phyloP scores from a whole-genome alignment of 2,888 invertebrate genomes.

The Caenorhabditis afra region DNA sequence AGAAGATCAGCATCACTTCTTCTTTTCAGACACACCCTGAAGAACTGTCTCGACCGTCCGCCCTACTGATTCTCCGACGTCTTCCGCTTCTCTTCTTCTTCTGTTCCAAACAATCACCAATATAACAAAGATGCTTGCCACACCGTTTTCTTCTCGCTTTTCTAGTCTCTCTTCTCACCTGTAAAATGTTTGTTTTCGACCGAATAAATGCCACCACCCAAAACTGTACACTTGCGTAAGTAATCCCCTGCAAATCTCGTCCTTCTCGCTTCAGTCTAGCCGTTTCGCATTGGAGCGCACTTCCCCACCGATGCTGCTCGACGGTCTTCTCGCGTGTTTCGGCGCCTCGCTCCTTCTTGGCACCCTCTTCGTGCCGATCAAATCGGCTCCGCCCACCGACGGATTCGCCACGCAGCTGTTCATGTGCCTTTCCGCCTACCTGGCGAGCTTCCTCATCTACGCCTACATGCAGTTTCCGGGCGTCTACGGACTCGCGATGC shows the following conservation, averaged over 20 bases:
- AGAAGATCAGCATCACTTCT: constrained; percentile 20
- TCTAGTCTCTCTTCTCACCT: not conserved
- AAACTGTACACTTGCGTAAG: constrained; percentile 18
- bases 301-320: constrained; percentile 16
- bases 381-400: constrained; percentile 32
- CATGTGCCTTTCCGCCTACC: constrained; percentile 29
- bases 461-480: constrained; percentile 33
- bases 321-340: constrained; percentile 29
- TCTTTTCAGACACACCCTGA: constrained; percentile 74
- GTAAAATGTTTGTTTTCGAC: not conserved
- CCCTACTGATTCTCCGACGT: constrained; percentile 64
- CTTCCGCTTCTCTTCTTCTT: too few relatives aligned
- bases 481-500: constrained; percentile 24
- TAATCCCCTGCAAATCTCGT: constrained; percentile 16
- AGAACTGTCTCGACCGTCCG: constrained; percentile 76
- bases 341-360: constrained; percentile 34
- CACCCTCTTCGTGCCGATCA: constrained; percentile 43
- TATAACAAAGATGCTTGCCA: too few relatives aligned
- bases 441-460: constrained; percentile 18
- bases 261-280: not conserved
- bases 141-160: constrained; percentile 18
- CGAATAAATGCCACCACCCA: not conserved
- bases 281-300: not conserved
- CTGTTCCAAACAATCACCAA: too few relatives aligned
- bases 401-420: constrained; percentile 39